Evolutionary conservation across 2,888 invertebrate species (phyloP), one percentile per base, ranked within the genome.

Genomic region (Orthosia gracilis): DNA sequence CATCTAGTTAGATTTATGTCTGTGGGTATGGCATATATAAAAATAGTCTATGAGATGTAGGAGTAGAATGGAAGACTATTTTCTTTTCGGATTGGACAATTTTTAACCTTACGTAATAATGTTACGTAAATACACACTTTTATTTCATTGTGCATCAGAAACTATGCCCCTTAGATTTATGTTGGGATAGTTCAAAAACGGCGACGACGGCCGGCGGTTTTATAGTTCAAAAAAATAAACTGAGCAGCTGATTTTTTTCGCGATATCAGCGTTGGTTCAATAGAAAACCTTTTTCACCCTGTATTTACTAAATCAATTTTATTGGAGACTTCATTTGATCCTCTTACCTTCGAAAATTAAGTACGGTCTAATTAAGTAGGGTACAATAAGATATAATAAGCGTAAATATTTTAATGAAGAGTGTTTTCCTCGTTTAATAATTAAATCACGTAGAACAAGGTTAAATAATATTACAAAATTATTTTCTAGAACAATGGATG

Each of bases 341-440:
- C n/a, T 7, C 18, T 45, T 21, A 31, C 26, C 47, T 23, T 4
- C 13, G 17, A 9, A 23, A 69, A 62, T 62, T 50, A 63, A 57
- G 23, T 57, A 52, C 31, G 23, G 66, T 66, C 57, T 81, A 65
- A 77, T 80, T 62, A 58, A 57, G 13, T 57, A 54, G 5, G 18
- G 21, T 47, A 50, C 4, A 64, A 40, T 63, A 12, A 52, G 65
- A 12, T 57, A 26, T 26, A 64, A 40, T 50, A 15, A 68, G 13
- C 21, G 31, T 52, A 18, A 31, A 64, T n/a, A 55, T 64, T 81
- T 81, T 31, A 61, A 64, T 68, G 47, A 55, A 61, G 52, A 1
- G 17, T 13, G 15, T 69, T 76, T 65, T 47, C 9, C 26, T 15
- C 7, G 7, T 61, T 49, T n/a, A 47, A 15, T 40, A 40, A 74